These are phyloP conservation scores for Nerophis lumbriciformis DNA, from an alignment of 2,113 vertebrate genomes.

Conservation along the genomic window DNA sequence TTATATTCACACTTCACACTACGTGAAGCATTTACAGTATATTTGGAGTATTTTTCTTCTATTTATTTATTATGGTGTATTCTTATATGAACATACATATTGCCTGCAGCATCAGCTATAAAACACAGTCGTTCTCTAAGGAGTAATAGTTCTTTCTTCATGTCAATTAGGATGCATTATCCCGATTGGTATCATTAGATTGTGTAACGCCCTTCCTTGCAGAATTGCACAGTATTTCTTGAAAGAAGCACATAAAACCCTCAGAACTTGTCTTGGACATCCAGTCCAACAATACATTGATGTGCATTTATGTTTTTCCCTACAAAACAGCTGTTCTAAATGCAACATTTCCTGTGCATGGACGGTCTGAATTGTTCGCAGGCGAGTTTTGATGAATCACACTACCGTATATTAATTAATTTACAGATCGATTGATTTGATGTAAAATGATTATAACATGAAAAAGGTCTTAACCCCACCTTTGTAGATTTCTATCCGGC, in stretches of 20 bases:
- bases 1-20: too few species aligned
- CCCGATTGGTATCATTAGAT: conserved; percentile 19
- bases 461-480: conserved; percentile 47
- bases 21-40: too few species aligned
- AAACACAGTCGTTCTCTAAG: neutral
- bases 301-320: conserved; percentile 7
- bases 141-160: neutral
- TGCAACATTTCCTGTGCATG: conserved; percentile 34
- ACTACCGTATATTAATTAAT: neutral
- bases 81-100: too few species aligned
- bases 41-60: too few species aligned
- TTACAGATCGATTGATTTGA: neutral
- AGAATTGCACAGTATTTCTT: conserved; percentile 13
- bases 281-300: conserved; percentile 4
- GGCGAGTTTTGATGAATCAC: rapidly evolving
- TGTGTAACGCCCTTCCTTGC: conserved; percentile 48
- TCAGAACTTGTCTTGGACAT: conserved; percentile 9
- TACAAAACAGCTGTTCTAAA: conserved; percentile 42
- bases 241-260: neutral
- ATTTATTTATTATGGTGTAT: too few species aligned
- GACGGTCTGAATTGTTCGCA: neutral
- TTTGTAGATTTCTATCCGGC: conserved; percentile 59
- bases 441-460: neutral
- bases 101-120: too few species aligned
- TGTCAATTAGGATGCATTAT: conserved; percentile 14